Evolutionary conservation across 2,797 vertebrate genomes (phyloP), one percentile per base, ranked within the genome.

Genomic region (Myioborus miniatus): DNA sequence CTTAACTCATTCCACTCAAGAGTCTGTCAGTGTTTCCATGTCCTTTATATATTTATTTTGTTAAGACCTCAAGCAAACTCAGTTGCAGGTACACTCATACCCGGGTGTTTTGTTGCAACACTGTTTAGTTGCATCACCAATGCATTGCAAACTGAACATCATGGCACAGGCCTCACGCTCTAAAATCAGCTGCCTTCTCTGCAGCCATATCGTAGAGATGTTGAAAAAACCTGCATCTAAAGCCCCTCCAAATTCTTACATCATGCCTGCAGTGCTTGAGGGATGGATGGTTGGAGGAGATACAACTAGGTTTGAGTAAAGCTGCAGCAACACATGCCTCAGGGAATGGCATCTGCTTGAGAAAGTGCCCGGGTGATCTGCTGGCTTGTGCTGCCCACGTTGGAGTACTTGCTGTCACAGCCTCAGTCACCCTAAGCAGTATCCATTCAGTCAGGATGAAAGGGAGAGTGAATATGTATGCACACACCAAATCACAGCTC

Each of bases 401-500:
- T 68, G 41, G 50, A 69, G 36, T 12, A 26, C 11, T 15, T 43
- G 34, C 29, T 70, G 47, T 52, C 81, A 32, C 39, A 63, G 64
- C 26, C 76, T 71, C 13, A 6, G 46, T 30, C 44, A 53, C 44
- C 15, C 41, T 46, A 24, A 41, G 37, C 0, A 46, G 24, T 17
- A 30, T 21, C 44, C 27, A 15, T 60, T 70, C 44, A 20, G n/a
- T 36, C 37, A 64, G 21, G n/a, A 68, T 27, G 83, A 78, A 85
- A 81, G 58, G 56, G 62, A 13, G 20, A 55, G 46, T 58, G 75
- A 58, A 68, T 69, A 46, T 9, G 17, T 55, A 55, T 23, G 36
- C 27, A 22, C 30, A 12, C 2, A 1, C 27, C 60, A 41, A 85
- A 85, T 26, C 62, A 46, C n/a, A 36, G 71, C 0, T 0, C 3